Evolutionary conservation across 2,888 invertebrate genomes (phyloP).

Genomic region (Thereva unica): DNA sequence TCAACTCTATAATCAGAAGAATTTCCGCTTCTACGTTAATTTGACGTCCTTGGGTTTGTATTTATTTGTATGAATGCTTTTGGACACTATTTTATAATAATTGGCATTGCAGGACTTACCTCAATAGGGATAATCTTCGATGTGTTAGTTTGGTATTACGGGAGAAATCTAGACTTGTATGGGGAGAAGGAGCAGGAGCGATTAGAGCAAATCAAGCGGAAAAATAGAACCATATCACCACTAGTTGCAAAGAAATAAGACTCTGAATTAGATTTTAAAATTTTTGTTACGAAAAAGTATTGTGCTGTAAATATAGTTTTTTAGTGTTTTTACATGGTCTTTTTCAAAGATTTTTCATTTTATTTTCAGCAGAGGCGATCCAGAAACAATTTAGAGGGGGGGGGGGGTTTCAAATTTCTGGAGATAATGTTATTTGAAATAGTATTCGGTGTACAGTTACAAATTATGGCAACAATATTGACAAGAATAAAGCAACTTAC

Average conservation of each 20-base stretch:
- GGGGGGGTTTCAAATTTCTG: no score
- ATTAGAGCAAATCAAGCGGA: constrained; percentile 30
- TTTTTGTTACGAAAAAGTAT: no score
- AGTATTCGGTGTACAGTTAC: no score
- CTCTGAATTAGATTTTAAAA: background rate
- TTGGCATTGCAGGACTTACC: constrained; percentile 60
- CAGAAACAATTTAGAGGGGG: no score
- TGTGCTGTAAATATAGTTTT: no score
- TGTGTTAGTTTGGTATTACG: constrained; percentile 64
- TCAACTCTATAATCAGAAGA: constrained; percentile 67
- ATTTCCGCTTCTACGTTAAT: constrained; percentile 64
- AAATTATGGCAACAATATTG: no score
- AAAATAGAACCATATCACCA: constrained; percentile 24
- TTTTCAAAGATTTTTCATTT: no score
- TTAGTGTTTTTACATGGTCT: no score
- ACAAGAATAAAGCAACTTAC: no score
- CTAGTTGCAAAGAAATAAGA: constrained; percentile 23
- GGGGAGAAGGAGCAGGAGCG: constrained; percentile 55
- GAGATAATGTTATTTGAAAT: no score
- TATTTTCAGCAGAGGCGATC: no score
- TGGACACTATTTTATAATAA: constrained; percentile 26
- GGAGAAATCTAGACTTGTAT: constrained; percentile 64
- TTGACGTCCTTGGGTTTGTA: constrained; percentile 61
- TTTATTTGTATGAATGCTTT: background rate
- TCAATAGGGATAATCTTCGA: constrained; percentile 65